Evolutionary conservation across 2,113 vertebrate species (phyloP).

Genomic region (Philantomba maxwellii): DNA sequence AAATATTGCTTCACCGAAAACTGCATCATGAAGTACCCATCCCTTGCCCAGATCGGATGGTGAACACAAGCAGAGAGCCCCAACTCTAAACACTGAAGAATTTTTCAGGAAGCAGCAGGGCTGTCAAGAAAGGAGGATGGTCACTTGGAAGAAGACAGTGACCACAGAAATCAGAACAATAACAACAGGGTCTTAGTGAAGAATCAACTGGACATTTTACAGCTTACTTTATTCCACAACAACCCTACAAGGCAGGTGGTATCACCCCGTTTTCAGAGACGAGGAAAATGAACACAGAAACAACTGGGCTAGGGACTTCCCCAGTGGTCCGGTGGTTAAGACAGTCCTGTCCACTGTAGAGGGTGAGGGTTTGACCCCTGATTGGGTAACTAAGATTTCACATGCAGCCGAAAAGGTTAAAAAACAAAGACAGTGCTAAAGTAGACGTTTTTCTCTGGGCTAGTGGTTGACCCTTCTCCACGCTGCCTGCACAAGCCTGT

Average conservation of each 20-base stretch:
- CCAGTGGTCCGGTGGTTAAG: neutral
- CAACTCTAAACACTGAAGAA: neutral
- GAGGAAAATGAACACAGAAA: neutral
- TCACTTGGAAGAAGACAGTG: neutral
- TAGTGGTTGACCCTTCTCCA: neutral
- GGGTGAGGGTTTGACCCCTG: neutral
- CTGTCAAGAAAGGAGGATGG: neutral
- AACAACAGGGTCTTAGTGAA: neutral
- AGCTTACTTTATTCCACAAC: neutral
- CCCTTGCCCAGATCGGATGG: conserved; percentile 61
- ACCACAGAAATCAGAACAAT: neutral
- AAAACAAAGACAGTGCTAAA: neutral
- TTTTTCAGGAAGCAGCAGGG: fast-evolving
- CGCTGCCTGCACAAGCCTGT: neutral
- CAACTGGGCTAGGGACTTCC: neutral
- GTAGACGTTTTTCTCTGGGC: neutral
- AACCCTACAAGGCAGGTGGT: neutral
- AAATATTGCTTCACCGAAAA: neutral
- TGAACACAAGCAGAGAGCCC: conserved; percentile 42
- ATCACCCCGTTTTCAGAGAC: neutral
- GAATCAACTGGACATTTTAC: neutral
- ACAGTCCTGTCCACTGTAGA: neutral
- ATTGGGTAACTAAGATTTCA: neutral
- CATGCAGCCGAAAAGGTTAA: neutral
- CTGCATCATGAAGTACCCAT: neutral